These are phyloP conservation scores for Cabera pusaria DNA, from an alignment of 2,888 invertebrate species.

Conservation along the genomic window DNA sequence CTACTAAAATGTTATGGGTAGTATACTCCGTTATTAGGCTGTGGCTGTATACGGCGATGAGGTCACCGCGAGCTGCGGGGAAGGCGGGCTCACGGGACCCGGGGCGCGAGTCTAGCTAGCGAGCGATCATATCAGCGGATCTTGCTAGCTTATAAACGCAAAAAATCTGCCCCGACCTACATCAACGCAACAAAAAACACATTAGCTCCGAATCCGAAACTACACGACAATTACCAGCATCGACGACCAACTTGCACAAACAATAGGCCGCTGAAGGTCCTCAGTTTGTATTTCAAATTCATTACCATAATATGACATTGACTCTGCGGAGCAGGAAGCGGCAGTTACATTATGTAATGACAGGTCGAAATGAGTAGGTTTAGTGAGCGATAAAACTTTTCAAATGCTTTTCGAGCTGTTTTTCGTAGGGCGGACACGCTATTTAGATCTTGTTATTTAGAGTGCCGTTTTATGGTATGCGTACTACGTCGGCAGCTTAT, in stretches of 20 bases:
- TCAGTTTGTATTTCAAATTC: conserved; percentile 43
- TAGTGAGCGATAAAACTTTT: conserved; percentile 11
- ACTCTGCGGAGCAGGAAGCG: conserved; percentile 39
- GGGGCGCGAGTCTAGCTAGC: too few relatives aligned
- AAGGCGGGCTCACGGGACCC: conserved; percentile 29
- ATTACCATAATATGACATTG: conserved; percentile 49
- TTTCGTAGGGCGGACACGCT: too few relatives aligned
- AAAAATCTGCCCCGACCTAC: conserved; percentile 72
- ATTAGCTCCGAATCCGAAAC: conserved; percentile 39
- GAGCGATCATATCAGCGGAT: too few relatives aligned
- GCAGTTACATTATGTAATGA: conserved; percentile 34
- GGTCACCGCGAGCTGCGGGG: conserved; percentile 43
- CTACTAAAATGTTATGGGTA: too few relatives aligned
- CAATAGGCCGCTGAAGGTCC: conserved; percentile 36
- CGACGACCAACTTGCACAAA: conserved; percentile 40
- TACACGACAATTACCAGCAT: conserved; percentile 39
- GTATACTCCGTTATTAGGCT: conserved; percentile 11
- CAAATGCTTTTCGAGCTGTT: conserved; percentile 3
- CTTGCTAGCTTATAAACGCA: too few relatives aligned
- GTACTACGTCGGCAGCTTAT: conserved; percentile 28
- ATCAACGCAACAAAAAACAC: conserved; percentile 63
- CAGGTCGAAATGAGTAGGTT: conserved; percentile 15
- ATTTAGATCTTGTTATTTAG: too few relatives aligned
- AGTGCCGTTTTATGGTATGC: too few relatives aligned
- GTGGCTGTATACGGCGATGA: conserved; percentile 40